phyloP scores from a whole-genome alignment of 2,797 vertebrate genomes.

The Scleropages formosus region DNA sequence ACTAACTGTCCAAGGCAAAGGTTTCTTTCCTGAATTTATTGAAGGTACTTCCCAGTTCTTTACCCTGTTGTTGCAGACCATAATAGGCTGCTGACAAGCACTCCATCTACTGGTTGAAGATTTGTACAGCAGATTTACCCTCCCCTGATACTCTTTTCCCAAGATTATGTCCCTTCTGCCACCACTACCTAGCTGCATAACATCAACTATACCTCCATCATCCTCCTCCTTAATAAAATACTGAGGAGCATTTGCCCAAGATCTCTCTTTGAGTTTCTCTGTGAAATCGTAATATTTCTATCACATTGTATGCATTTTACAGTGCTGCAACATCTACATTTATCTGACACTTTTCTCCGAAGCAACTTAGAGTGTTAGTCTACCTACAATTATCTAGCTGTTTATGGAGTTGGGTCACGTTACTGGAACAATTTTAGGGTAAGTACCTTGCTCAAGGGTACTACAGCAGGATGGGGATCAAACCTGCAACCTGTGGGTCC shows the following conservation, averaged over 20 bases:
- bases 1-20: too few species aligned
- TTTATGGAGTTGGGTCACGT: too few species aligned
- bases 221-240: slow-evolving; percentile 10
- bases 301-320: not conserved
- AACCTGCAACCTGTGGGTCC: too few species aligned
- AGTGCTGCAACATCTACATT: not conserved
- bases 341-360: too few species aligned
- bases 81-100: slow-evolving; percentile 68
- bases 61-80: slow-evolving; percentile 12
- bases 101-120: slow-evolving; percentile 78
- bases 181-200: not conserved
- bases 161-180: slow-evolving; percentile 23
- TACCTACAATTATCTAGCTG: too few species aligned
- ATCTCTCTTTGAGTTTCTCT: slow-evolving; percentile 53
- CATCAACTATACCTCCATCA: slow-evolving; percentile 27
- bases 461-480: too few species aligned
- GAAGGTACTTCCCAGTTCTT: not conserved
- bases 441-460: too few species aligned
- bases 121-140: slow-evolving; percentile 35
- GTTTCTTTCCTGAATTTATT: too few species aligned
- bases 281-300: slow-evolving; percentile 51
- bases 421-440: too few species aligned
- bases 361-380: too few species aligned
- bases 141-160: slow-evolving; percentile 8
- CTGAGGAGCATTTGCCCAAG: slow-evolving; percentile 41